Evolutionary conservation across 2,797 vertebrate species (phyloP).

Genomic region (Triplophysa bombifrons): DNA sequence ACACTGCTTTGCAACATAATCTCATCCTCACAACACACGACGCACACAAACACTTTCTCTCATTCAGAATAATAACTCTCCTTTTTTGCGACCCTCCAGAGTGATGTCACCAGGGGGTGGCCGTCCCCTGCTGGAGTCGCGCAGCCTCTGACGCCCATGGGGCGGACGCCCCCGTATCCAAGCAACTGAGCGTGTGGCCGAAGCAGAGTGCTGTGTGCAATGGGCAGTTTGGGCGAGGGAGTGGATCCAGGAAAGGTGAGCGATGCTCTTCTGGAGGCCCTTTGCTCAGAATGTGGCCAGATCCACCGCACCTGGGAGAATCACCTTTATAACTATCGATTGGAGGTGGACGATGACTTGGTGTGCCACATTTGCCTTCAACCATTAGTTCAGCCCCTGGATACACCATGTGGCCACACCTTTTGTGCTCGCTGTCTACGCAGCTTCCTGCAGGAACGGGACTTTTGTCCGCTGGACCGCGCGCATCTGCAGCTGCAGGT

Average conservation of each 20-base stretch:
- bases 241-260: conserved; percentile 79
- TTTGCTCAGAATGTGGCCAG: conserved; percentile 95
- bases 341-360: conserved; percentile 96
- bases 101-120: conserved; percentile 76
- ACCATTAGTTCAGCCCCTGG: conserved; percentile 93
- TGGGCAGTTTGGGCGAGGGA: conserved; percentile 90
- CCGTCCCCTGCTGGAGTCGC: conserved; percentile 69
- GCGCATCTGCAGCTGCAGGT: conserved; percentile 91
- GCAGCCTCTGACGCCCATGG: conserved; percentile 70
- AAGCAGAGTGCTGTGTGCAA: conserved; percentile 61
- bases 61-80: conserved; percentile 22
- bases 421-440: conserved; percentile 97
- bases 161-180: conserved; percentile 65
- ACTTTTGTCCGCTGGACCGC: conserved; percentile 96
- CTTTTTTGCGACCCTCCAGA: conserved; percentile 64
- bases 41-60: conserved; percentile 50
- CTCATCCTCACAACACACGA: conserved; percentile 63
- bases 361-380: conserved; percentile 99
- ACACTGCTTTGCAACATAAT: conserved; percentile 71
- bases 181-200: conserved; percentile 16
- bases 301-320: conserved; percentile 95
- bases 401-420: conserved; percentile 97
- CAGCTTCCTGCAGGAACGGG: conserved; percentile 95
- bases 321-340: conserved; percentile 96
- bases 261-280: conserved; percentile 83